Base-by-base conservation (phyloP, 2,888 invertebrate genomes). In the Drosophila rellima region DNA sequence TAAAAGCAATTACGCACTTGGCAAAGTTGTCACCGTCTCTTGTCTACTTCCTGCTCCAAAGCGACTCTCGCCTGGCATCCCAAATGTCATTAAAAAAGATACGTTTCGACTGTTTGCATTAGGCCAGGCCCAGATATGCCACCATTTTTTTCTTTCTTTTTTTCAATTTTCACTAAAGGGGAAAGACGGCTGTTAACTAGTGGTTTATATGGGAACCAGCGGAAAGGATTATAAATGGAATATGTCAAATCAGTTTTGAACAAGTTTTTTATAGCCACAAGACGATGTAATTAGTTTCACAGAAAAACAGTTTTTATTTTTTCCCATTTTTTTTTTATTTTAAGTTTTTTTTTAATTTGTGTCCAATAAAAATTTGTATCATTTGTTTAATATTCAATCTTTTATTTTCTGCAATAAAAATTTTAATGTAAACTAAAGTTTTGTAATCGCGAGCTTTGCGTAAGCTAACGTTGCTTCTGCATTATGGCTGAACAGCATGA, bases 1-100 rank as follows among this genome's bases (percentile, higher is more conserved):
- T 64, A 71, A 82, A 87, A 81, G 79, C 85, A 82, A 82, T 82
- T 82, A 82, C 82, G 88, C 85, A 82, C 85, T 81, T 75, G 15
- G 66, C 71, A 76, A 70, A 56, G 69, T 72, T 80, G 76, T 65
- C 73, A 80, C 80, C 66, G 63, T 56, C 35, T 56, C 33, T 11
- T 13, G 35, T 55, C 47, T 18, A 76, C 82, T 82, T 82, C 82
- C 82, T 82, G 82, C 82, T 82, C 67, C 47, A 47, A 79, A 62
- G 78, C 74, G 52, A 63, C 72, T 72, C 62, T 63, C 20, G 44
- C 23, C 71, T 64, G 65, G 57, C 52, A 71, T 76, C 54, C 61
- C 65, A 74, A 76, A 65, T 75, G 61, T 71, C 71, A 54, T 71
- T 71, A 44, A 44, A 71, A 62, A 52, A 65, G 50, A 59, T 71